phyloP scores from a whole-genome alignment of 2,113 vertebrate genomes.

The Ophthalmotilapia sp. region DNA sequence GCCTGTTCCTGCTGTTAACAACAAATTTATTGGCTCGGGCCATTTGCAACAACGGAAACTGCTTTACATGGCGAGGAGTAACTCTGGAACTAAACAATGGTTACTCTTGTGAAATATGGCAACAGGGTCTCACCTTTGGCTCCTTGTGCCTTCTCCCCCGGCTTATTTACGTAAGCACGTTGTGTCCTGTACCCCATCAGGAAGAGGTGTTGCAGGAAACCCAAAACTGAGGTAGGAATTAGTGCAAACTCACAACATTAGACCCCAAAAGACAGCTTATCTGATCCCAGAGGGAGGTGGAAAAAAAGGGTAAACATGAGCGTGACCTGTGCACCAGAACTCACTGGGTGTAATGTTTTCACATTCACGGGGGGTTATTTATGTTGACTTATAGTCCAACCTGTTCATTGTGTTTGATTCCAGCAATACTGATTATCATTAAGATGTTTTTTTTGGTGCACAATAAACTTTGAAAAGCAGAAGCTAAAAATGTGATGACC shows the following conservation, averaged over 20 bases:
- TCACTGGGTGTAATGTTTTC: background rate
- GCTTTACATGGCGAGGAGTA: conserved; percentile 63
- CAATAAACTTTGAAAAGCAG: background rate
- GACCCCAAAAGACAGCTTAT: conserved; percentile 45
- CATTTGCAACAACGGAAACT: conserved; percentile 59
- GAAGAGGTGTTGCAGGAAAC: conserved; percentile 71
- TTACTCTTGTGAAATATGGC: conserved; percentile 65
- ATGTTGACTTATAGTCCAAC: background rate
- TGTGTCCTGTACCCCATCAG: conserved; percentile 59
- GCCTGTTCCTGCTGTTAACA: conserved; percentile 32
- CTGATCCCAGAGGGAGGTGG: conserved; percentile 29
- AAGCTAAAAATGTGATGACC: background rate
- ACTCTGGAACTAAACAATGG: conserved; percentile 61
- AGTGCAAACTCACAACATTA: conserved; percentile 35
- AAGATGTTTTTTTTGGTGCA: background rate
- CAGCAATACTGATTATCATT: background rate
- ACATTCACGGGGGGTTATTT: background rate
- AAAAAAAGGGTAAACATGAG: conserved; percentile 15
- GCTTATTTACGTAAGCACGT: conserved; percentile 69
- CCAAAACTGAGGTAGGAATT: conserved; percentile 38
- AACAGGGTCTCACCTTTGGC: conserved; percentile 67
- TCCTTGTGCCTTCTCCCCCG: conserved; percentile 50
- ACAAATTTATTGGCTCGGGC: conserved; percentile 56
- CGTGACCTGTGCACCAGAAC: conserved; percentile 31
- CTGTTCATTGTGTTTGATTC: conserved; percentile 4